phyloP scores from a whole-genome alignment of 2,797 vertebrate species.

The Cyclura pinguis region DNA sequence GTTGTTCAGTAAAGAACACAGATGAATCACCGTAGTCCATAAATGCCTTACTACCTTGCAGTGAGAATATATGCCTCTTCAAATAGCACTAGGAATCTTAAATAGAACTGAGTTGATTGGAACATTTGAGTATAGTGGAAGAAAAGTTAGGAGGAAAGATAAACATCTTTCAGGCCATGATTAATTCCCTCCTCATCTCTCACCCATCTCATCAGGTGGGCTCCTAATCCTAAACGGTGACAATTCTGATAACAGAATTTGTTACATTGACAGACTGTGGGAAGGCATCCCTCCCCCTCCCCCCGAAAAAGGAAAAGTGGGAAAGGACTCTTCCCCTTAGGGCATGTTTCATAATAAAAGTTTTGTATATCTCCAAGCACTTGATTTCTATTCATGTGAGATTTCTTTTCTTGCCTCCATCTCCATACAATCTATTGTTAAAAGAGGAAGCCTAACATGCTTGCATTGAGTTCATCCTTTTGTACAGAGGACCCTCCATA shows the following conservation, averaged over 20 bases:
- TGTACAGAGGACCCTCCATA: neutral
- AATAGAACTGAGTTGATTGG: constrained; percentile 19
- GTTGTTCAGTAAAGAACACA: constrained; percentile 28
- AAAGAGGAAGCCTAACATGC: neutral
- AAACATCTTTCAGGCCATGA: constrained; percentile 5
- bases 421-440: neutral
- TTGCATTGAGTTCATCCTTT: neutral
- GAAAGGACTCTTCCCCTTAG: neutral
- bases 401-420: constrained; percentile 5
- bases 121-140: neutral
- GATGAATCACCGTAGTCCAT: constrained; percentile 23
- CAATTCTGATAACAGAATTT: neutral
- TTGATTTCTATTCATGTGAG: neutral
- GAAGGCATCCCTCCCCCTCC: neutral
- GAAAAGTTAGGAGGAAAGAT: neutral
- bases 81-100: constrained; percentile 28
- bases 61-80: neutral
- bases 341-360: neutral
- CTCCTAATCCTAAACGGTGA: neutral
- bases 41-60: constrained; percentile 40
- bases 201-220: constrained; percentile 9
- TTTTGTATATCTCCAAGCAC: too few relatives aligned
- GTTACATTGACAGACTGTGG: neutral
- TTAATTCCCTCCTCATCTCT: neutral
- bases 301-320: too few relatives aligned